Evolutionary conservation across 1,140 invertebrate species (phyloP).

Genomic region (Orchesella cincta): DNA sequence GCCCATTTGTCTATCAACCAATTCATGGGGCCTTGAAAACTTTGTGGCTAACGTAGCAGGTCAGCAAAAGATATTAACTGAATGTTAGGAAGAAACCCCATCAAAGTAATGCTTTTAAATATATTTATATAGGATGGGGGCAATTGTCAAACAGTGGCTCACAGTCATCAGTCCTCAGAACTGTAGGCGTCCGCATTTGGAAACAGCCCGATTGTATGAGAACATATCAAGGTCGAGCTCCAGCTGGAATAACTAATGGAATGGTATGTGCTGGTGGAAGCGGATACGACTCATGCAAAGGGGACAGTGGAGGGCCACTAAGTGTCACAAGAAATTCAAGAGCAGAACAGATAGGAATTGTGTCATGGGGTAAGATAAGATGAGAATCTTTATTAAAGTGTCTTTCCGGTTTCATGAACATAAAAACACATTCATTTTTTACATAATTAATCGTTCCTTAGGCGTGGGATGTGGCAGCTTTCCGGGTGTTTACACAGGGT

Average conservation of each 20-base stretch:
- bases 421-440: conserved; percentile 9
- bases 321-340: conserved; percentile 77
- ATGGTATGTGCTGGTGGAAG: conserved; percentile 18
- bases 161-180: conserved; percentile 65
- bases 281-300: conserved; percentile 53
- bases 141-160: conserved; percentile 27
- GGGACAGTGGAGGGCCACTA: conserved; percentile 87
- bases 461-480: background rate
- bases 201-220: conserved; percentile 72
- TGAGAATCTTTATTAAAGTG: no score
- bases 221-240: conserved; percentile 79
- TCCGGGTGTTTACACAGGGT: conserved; percentile 23
- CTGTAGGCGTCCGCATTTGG: conserved; percentile 83
- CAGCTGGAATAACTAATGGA: conserved; percentile 79
- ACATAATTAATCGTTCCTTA: background rate
- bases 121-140: conserved; percentile 26
- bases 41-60: background rate
- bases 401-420: background rate
- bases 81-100: background rate
- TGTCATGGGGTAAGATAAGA: conserved; percentile 82
- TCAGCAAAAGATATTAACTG: background rate
- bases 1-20: conserved; percentile 76
- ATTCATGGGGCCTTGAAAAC: background rate
- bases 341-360: conserved; percentile 79
- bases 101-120: background rate